phyloP scores from a whole-genome alignment of 2,113 vertebrate genomes.

The Phalacrocorax carbo region DNA sequence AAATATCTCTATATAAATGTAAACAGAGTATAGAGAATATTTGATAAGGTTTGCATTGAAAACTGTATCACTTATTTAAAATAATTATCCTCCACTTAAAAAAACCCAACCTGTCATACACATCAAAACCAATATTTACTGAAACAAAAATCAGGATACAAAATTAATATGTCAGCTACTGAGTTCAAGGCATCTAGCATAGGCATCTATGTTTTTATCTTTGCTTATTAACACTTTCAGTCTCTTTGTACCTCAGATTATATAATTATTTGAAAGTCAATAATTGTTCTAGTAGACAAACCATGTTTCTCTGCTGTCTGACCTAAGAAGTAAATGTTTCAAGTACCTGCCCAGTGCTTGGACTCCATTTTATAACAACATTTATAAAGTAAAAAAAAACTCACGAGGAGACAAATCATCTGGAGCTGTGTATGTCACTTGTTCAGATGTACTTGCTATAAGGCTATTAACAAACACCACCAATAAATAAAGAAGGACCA shows the following conservation, averaged over 20 bases:
- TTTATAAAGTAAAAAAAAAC: not conserved
- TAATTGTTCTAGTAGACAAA: not conserved
- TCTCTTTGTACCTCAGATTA: not conserved
- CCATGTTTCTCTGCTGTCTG: not conserved
- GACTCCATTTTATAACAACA: not conserved
- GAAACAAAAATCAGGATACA: not conserved
- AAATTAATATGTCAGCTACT: not conserved
- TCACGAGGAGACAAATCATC: not conserved
- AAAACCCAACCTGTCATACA: not conserved
- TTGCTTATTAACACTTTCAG: not conserved
- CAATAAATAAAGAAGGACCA: not conserved
- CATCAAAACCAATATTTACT: not conserved
- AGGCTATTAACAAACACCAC: not conserved
- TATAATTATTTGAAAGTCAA: not conserved
- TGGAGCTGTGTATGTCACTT: not conserved
- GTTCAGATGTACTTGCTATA: not conserved
- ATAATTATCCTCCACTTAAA: not conserved
- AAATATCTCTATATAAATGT: not conserved
- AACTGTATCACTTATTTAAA: not conserved
- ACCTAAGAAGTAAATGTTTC: not conserved
- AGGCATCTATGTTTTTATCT: not conserved
- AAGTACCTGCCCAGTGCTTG: not conserved
- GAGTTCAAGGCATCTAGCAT: not conserved
- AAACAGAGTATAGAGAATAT: not conserved
- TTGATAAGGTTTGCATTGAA: not conserved